Base-by-base conservation (phyloP, 2,888 invertebrate genomes). In the Masnerella sp. region DNA sequence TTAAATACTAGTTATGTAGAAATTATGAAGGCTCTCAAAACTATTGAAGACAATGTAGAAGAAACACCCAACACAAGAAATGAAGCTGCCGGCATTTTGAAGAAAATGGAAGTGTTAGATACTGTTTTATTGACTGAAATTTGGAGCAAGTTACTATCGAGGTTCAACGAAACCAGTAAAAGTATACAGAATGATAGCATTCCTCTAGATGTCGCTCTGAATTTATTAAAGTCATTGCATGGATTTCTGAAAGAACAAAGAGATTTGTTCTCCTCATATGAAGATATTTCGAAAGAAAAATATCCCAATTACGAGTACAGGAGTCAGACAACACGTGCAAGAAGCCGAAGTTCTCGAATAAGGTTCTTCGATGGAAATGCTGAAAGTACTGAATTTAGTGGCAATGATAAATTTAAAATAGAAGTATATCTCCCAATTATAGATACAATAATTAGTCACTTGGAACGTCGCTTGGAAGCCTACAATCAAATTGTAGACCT, bases 91-190 rank as follows among this genome's bases (percentile, higher is more conserved):
- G 17, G 54, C 28, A 25, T 40, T 25, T 12, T 54, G 25, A 40
- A 40, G 12, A 54, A 40, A 17, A 54, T 54, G 54, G 7, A 40
- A 28, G 28, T 8, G 17, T 54, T 40, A 28, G 54, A 54, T 11
- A 54, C 14, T 40, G 40, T 54, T 15, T 28, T 54, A 17, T n/a
- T 54, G 28, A 40, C 54, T 12, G 40, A 54, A 12, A 38, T 52
- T 2, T 52, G 36, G 52, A 22, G 25, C 9, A 38, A 52, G 2
- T 20, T 52, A 2, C 22, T 52, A 9, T 14, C 17, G 1, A 38
- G 38, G 15, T 36, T 14, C 22, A 36, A 52, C 25, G 36, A 36
- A 5, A 34, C 34, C 4, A 12, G 12, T 5, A 34, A 17, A 12
- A 32, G n/a, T 22, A 1, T 52, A 22, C 52, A 52, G 14, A 52